Percentiles rank a stretch among this genome's conserved stretches.
Conservation (phyloP, 64 coral and sea anemone genomes). For the Dendrophyllia cribrosa region DNA sequence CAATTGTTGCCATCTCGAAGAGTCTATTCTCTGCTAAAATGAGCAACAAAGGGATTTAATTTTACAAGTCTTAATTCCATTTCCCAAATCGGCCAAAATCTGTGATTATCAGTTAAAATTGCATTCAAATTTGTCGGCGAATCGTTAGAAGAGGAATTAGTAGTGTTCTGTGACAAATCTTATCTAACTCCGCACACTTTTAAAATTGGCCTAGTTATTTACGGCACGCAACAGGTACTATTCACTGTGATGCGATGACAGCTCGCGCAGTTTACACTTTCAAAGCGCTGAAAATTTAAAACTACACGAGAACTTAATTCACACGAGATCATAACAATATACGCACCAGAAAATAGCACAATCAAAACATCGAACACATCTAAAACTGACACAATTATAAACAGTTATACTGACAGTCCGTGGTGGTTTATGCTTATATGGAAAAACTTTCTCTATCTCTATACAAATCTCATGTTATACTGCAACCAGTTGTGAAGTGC, state of each 20-base stretch:
- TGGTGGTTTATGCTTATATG: constrained; percentile 2
- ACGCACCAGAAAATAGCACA: neutral
- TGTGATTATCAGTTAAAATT: neutral
- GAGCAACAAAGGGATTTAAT: no score
- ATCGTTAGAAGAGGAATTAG: neutral
- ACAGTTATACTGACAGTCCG: neutral
- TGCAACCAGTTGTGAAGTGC: neutral
- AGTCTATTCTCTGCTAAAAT: no score
- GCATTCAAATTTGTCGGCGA: neutral
- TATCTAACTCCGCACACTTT: no score
- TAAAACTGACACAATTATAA: neutral
- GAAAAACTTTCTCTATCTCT: neutral
- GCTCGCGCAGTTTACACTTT: neutral
- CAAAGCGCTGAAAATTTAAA: neutral
- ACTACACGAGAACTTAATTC: no score
- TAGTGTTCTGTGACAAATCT: neutral
- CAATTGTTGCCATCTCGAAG: neutral
- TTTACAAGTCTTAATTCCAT: neutral
- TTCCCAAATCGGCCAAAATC: neutral
- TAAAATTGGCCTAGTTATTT: constrained; percentile 4
- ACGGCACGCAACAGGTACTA: neutral
- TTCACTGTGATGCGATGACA: neutral
- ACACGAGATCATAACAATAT: neutral
- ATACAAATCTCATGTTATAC: neutral
- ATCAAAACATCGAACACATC: neutral